These are phyloP conservation scores for Lymantria dispar DNA, from an alignment of 2,888 invertebrate species.

Conservation along the genomic window DNA sequence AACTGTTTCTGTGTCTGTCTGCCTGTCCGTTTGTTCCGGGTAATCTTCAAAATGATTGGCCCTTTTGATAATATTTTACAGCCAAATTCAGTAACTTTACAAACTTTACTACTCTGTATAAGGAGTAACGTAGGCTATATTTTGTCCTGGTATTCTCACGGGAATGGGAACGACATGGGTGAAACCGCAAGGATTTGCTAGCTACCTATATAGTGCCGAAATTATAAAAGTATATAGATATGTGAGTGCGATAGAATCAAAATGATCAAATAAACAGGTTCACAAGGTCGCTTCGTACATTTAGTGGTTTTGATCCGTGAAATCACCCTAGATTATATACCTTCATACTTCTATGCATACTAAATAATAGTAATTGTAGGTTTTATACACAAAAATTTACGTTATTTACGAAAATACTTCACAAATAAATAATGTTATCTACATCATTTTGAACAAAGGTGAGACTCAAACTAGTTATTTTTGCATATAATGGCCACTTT, in stretches of 20 bases:
- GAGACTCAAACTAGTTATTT: background rate
- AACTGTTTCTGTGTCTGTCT: no score
- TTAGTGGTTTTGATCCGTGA: slow-evolving; percentile 8
- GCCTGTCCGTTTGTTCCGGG: no score
- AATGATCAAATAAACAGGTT: slow-evolving; percentile 3
- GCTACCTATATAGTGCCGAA: no score
- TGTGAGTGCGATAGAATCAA: background rate
- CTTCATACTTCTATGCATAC: background rate
- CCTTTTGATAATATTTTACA: no score
- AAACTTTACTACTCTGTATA: no score
- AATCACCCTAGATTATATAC: slow-evolving; percentile 13
- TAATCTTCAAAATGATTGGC: no score
- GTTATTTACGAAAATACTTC: background rate
- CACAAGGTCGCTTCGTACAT: slow-evolving; percentile 21
- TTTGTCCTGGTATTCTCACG: no score
- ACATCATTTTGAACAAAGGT: background rate
- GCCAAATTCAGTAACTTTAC: no score
- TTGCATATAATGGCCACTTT: background rate
- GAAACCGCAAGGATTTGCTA: no score
- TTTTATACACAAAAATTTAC: background rate
- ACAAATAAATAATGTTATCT: background rate
- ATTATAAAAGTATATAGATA: no score
- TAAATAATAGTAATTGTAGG: background rate
- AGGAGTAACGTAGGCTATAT: no score
- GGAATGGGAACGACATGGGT: no score